A percentile compares a stretch with the other conserved stretches of the same genome.
Conservation (phyloP, 2,888 invertebrate genomes). For the Dusona sp. region DNA sequence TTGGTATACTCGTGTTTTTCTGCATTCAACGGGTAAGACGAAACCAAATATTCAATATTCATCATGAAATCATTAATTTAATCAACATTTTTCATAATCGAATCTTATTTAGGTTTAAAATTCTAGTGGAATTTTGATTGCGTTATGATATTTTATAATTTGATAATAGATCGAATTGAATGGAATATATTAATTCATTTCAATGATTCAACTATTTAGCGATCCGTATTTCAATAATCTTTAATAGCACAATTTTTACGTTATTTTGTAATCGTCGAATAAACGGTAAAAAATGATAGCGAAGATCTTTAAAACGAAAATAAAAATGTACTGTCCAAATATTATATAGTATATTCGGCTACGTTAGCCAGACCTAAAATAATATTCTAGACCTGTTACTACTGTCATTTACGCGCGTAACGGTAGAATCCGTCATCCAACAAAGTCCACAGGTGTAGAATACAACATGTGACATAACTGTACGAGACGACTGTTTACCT, state of each 20-base stretch:
- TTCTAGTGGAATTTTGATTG: background rate
- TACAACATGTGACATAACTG: background rate
- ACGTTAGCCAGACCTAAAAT: constrained; percentile 1
- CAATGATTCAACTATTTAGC: background rate
- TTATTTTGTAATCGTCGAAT: background rate
- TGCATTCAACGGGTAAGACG: constrained; percentile 49
- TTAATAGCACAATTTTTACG: background rate
- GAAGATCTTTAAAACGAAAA: background rate
- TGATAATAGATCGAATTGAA: background rate
- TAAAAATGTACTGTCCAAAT: background rate
- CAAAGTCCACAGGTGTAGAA: background rate
- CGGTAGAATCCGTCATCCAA: background rate
- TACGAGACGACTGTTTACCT: background rate
- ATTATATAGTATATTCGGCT: background rate
- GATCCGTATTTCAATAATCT: background rate
- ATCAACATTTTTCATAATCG: background rate
- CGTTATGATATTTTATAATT: background rate
- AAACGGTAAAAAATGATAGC: background rate
- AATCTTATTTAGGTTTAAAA: background rate
- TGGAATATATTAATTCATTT: background rate
- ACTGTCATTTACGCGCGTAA: background rate
- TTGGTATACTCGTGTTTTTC: constrained; percentile 44
- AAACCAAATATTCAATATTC: background rate
- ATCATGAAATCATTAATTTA: background rate
- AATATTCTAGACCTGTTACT: background rate